Percentiles rank a stretch among this genome's conserved stretches.
These are phyloP conservation scores for Pangasius larnaudii DNA, from an alignment of 2,797 vertebrate genomes.

Conservation along the genomic window DNA sequence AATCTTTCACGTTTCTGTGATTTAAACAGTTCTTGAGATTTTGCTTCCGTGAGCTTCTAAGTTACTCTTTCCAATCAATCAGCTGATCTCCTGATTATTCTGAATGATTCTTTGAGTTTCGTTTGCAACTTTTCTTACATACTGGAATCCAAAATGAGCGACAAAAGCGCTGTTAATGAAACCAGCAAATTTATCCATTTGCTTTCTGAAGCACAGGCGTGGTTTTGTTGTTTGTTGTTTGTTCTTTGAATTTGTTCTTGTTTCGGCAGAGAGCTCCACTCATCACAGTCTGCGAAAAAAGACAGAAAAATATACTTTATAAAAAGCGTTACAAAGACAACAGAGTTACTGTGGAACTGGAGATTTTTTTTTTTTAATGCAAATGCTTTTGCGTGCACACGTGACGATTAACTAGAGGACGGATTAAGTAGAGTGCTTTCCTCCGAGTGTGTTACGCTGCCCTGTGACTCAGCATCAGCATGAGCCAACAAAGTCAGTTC, in stretches of 20 bases:
- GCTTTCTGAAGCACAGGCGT: background rate
- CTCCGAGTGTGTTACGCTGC: too few relatives aligned
- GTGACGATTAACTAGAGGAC: too few relatives aligned
- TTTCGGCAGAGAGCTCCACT: too few relatives aligned
- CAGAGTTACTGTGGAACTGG: background rate
- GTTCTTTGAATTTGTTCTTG: accelerated
- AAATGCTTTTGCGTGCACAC: too few relatives aligned
- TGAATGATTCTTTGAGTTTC: background rate
- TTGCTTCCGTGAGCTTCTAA: background rate
- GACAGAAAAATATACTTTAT: background rate
- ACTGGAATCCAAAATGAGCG: too few relatives aligned
- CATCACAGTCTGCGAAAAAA: background rate
- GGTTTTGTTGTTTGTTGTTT: too few relatives aligned
- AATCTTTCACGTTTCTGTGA: background rate
- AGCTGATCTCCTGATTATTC: background rate
- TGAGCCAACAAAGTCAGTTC: too few relatives aligned
- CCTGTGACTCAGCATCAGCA: too few relatives aligned
- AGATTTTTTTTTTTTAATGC: too few relatives aligned
- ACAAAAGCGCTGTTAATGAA: background rate
- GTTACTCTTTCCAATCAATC: background rate
- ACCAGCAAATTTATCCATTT: background rate
- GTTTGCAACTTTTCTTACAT: background rate
- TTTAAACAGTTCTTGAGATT: background rate
- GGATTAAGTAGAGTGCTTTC: too few relatives aligned
- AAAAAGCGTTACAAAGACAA: background rate